phyloP scores from a whole-genome alignment of 2,113 vertebrate species.

The Solenodon paradoxus region DNA sequence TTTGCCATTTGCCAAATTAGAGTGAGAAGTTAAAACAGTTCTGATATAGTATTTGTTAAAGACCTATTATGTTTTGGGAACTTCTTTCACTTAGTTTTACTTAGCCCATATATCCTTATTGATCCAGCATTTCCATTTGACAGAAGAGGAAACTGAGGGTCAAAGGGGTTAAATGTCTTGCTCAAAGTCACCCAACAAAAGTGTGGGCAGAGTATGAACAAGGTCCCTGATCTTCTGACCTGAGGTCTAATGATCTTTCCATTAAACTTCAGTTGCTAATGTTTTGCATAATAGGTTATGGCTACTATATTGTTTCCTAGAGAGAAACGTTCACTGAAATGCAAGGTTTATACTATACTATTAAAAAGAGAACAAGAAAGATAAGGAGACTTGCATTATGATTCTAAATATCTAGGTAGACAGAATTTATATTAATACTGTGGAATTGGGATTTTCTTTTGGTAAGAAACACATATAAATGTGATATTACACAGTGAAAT shows the following conservation, averaged over 20 bases:
- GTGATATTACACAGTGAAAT: background rate
- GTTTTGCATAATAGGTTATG: background rate
- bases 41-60: background rate
- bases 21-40: background rate
- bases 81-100: background rate
- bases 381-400: background rate
- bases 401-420: background rate
- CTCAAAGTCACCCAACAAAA: conserved; percentile 33
- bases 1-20: background rate
- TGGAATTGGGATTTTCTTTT: background rate
- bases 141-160: conserved; percentile 14
- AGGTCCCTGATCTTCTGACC: background rate
- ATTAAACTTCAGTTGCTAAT: background rate
- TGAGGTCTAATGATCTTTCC: conserved; percentile 9
- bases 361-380: background rate
- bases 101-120: conserved; percentile 9
- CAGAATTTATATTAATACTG: background rate
- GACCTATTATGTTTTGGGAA: background rate
- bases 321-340: background rate
- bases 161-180: conserved; percentile 36
- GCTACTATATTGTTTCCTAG: background rate
- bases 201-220: background rate
- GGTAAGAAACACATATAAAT: background rate
- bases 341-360: background rate
- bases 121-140: conserved; percentile 22